Conservation (phyloP, 1,140 invertebrate genomes). For the Scaptomyza pallida region DNA sequence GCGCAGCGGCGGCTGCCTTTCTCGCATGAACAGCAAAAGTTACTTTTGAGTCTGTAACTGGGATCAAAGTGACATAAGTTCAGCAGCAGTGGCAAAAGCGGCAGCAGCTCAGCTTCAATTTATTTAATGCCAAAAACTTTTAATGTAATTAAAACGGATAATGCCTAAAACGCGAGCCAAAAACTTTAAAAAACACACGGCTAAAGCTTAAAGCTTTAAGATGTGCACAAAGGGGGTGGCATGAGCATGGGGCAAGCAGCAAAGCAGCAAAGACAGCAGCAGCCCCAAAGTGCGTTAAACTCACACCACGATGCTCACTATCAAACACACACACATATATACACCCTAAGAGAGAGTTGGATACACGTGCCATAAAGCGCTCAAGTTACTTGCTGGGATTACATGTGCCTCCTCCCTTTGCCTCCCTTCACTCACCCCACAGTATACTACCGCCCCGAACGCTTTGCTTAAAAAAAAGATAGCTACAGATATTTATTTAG, state of each 20-base stretch:
- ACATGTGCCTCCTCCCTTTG: constrained; percentile 34
- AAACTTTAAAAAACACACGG: constrained; percentile 54
- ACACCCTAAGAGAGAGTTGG: constrained; percentile 4
- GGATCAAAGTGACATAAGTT: constrained; percentile 81
- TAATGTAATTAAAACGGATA: constrained; percentile 79
- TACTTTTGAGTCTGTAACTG: constrained; percentile 43
- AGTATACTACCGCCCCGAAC: no score
- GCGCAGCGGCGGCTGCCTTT: constrained; percentile 17
- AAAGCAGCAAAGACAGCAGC: not conserved
- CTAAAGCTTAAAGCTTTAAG: constrained; percentile 49
- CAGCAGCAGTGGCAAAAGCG: constrained; percentile 2
- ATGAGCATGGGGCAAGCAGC: no score
- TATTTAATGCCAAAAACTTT: constrained; percentile 74
- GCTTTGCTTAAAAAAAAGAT: no score
- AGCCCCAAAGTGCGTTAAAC: not conserved
- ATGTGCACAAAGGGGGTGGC: not conserved
- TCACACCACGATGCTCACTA: constrained; percentile 8
- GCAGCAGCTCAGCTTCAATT: constrained; percentile 52
- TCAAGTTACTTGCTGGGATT: constrained; percentile 76
- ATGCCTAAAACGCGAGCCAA: constrained; percentile 61
- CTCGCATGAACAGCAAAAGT: constrained; percentile 72
- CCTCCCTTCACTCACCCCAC: no score
- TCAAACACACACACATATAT: constrained; percentile 8
- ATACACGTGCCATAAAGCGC: constrained; percentile 72
- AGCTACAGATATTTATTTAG: no score